These are phyloP conservation scores for Cactoblastis cactorum DNA, from an alignment of 2,888 invertebrate species.

Conservation along the genomic window DNA sequence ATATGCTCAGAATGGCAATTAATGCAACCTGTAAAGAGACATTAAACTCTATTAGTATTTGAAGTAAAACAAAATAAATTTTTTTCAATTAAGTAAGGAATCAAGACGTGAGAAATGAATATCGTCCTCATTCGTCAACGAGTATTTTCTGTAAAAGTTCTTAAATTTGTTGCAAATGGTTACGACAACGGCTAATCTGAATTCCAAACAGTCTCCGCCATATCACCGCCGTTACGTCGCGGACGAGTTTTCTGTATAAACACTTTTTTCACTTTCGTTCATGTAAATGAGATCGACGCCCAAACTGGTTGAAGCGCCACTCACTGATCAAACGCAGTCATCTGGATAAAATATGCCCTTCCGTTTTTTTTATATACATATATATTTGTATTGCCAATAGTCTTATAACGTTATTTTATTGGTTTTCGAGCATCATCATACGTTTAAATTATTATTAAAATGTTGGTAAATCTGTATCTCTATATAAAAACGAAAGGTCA, in stretches of 20 bases:
- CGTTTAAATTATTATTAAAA: too few species aligned
- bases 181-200: neutral
- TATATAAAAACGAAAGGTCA: too few species aligned
- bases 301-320: slow-evolving; percentile 54
- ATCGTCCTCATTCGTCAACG: too few species aligned
- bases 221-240: slow-evolving; percentile 2
- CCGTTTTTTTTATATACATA: neutral
- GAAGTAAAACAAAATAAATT: neutral
- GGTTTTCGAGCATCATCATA: too few species aligned
- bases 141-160: neutral
- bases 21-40: slow-evolving; percentile 56
- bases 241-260: slow-evolving; percentile 8
- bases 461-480: too few species aligned
- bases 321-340: slow-evolving; percentile 22
- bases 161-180: neutral
- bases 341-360: neutral
- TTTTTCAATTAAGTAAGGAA: neutral
- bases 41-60: neutral
- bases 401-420: too few species aligned
- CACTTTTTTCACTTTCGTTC: slow-evolving; percentile 34
- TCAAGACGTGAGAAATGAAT: too few species aligned
- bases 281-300: slow-evolving; percentile 36
- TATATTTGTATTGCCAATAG: too few species aligned
- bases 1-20: slow-evolving; percentile 54
- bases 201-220: slow-evolving; percentile 1